These are phyloP conservation scores for Seira musarum DNA, from an alignment of 2,888 invertebrate genomes.

Conservation along the genomic window DNA sequence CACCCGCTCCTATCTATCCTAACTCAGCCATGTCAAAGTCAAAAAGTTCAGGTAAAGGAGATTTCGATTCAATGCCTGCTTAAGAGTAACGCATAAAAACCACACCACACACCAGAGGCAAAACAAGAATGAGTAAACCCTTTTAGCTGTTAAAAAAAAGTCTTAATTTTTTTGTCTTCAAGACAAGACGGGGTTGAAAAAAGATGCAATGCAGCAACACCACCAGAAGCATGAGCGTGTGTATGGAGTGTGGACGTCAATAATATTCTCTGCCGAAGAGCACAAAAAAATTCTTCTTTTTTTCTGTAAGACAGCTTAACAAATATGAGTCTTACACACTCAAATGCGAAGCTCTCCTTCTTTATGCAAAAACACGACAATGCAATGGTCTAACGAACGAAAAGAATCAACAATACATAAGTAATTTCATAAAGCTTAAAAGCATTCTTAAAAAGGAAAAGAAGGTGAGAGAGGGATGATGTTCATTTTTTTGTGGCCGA, in stretches of 20 bases:
- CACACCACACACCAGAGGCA: neutral
- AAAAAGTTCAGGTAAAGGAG: conserved; percentile 12
- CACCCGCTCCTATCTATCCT: neutral
- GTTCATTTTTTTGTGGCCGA: conserved; percentile 12
- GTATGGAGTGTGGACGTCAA: conserved; percentile 19
- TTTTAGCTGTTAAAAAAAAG: conserved; percentile 10
- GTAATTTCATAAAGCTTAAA: conserved; percentile 8
- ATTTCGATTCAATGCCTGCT: neutral
- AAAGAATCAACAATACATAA: conserved; percentile 3
- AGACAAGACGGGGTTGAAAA: neutral
- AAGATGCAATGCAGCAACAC: neutral
- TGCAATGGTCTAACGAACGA: conserved; percentile 21
- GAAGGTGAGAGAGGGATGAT: conserved; percentile 19
- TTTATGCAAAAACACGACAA: conserved; percentile 18
- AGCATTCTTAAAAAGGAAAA: conserved; percentile 13
- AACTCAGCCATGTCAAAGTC: conserved; percentile 2
- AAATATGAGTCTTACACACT: neutral
- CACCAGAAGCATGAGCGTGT: conserved; percentile 4
- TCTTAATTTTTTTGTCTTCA: conserved; percentile 11
- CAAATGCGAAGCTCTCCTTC: neutral
- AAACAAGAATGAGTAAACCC: conserved; percentile 20
- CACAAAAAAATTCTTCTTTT: neutral
- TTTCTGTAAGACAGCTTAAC: conserved; percentile 1
- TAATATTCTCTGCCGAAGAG: conserved; percentile 1
- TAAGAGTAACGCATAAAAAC: neutral